phyloP scores from a whole-genome alignment of 2,888 invertebrate genomes.

The Gymnocheta viridis region DNA sequence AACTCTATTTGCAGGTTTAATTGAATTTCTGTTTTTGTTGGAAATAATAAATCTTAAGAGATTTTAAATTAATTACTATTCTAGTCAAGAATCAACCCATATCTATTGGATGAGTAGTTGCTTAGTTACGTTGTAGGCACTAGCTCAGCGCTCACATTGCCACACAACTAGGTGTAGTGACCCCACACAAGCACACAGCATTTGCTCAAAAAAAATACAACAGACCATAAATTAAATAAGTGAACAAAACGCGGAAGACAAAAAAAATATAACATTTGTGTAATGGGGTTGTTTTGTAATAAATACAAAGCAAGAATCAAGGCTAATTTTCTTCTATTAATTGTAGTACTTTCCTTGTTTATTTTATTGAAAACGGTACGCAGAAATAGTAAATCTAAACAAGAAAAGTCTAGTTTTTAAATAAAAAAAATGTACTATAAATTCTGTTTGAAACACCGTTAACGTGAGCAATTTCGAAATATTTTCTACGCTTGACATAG shows the following conservation, averaged over 20 bases:
- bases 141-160: not conserved
- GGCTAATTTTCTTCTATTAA: slow-evolving; percentile 37
- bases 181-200: not conserved
- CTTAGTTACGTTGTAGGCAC: not conserved
- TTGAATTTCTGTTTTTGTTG: slow-evolving; percentile 48
- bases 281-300: slow-evolving; percentile 20
- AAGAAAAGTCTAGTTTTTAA: not conserved
- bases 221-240: slow-evolving; percentile 11
- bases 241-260: not conserved
- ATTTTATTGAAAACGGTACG: not conserved
- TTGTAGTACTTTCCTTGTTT: slow-evolving; percentile 7
- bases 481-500: not conserved
- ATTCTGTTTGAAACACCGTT: not conserved
- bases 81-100: not conserved
- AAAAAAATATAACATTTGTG: slow-evolving; percentile 10
- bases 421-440: not conserved
- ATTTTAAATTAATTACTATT: slow-evolving; percentile 34
- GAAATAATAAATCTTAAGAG: slow-evolving; percentile 29
- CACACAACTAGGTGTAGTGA: not conserved
- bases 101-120: not conserved
- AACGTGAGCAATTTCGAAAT: not conserved
- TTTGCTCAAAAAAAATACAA: not conserved
- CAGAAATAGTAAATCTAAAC: not conserved
- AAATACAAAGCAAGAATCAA: slow-evolving; percentile 42
- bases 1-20: slow-evolving; percentile 46